Evolutionary conservation across 53 echinoderm and acorn worm genomes (phyloP), one percentile per base, ranked within the genome.

Genomic region (Holothuria leucospilota): DNA sequence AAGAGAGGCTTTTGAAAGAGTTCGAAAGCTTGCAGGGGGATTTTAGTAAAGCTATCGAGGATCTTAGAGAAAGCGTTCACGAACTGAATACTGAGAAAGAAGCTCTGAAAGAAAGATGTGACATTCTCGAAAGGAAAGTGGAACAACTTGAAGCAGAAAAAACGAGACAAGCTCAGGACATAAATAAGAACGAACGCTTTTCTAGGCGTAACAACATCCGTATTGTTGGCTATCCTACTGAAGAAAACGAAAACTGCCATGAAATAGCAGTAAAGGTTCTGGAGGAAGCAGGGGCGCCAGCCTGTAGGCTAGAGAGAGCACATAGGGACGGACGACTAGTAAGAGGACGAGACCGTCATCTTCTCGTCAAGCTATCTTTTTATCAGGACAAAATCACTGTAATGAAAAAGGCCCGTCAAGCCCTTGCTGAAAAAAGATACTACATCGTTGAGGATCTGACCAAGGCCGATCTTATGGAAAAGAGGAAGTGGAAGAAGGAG

Each of bases 291-390:
- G 82, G 65, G 39, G 20, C 62, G 29, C 59, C 61, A n/a, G 29
- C 41, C 39, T 82, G 82, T 29, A 30, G 40, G 82, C 30, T 82
- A 8, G 82, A 82, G 60, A 82, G 82, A 40, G 63, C 62, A 25
- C 63, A 82, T 63, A 61, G 82, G 14, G 34, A 82, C 39, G 82
- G 62, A 6, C 56, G 63, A 59, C 29, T 82, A 39, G 82, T 63
- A 24, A 56, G 63, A 63, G 82, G 61, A 13, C 61, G 61, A 82
- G 38, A 82, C 82, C 29, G 82, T 15, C 61, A 82, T 63, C 29
- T 82, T 26, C 61, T 82, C 3, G 82, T 82, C 34, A 82, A 62
- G 29, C 62, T 82, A 6, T 82, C 82, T 78, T 78, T 78, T 18
- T 81, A n/a, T 39, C 82, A 81, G 59, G 26, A 59, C 60, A 81